Evolutionary conservation across 2,797 vertebrate species (phyloP).

Genomic region (Pampus argenteus): DNA sequence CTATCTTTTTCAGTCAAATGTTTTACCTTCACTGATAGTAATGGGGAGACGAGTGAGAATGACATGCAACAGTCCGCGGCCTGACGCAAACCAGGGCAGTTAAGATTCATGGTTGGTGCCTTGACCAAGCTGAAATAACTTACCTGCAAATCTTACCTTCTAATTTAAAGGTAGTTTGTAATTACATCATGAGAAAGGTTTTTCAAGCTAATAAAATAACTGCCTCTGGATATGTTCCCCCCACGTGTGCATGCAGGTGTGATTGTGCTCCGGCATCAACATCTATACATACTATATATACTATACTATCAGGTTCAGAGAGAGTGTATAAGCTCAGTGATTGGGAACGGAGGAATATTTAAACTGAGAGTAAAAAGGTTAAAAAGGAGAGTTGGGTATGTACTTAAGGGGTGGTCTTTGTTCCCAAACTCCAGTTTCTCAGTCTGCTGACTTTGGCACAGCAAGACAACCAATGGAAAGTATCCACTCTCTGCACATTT

Average conservation of each 20-base stretch:
- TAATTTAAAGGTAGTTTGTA: background rate
- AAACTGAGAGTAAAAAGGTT: too few species aligned
- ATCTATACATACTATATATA: background rate
- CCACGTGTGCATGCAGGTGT: background rate
- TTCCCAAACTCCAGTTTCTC: conserved; percentile 44
- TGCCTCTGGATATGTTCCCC: background rate
- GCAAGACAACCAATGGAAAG: conserved; percentile 49
- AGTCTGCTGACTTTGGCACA: conserved; percentile 67
- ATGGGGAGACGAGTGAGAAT: background rate
- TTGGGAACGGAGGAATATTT: background rate
- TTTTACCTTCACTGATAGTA: background rate
- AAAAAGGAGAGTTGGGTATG: conserved; percentile 6
- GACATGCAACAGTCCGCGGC: background rate
- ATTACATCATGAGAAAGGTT: background rate
- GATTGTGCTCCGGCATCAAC: background rate
- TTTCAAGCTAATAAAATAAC: background rate
- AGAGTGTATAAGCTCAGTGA: background rate
- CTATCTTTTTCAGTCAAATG: too few species aligned
- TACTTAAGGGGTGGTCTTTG: conserved; percentile 49
- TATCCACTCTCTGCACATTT: conserved; percentile 36
- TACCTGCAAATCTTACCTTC: background rate
- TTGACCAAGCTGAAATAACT: too few species aligned
- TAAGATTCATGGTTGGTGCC: background rate
- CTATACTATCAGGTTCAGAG: background rate
- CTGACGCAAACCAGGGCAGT: background rate